Conservation (phyloP, 1,140 invertebrate species). For the Helicorthomorpha holstii region DNA sequence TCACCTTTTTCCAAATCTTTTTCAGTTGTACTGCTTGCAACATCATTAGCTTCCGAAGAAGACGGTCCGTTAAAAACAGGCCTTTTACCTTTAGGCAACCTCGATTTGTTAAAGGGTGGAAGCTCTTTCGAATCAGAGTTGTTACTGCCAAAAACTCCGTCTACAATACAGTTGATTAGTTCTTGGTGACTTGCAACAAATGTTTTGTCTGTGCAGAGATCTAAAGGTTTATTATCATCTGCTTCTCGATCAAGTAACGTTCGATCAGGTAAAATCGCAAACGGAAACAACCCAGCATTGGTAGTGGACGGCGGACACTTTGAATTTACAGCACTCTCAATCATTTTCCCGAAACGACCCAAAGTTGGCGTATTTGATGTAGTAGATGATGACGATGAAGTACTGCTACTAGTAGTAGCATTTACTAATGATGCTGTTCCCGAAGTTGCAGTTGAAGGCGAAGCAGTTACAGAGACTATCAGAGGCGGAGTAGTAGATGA, state of each 20-base stretch:
- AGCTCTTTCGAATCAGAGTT: too few species aligned
- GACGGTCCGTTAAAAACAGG: too few species aligned
- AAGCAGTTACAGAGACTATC: neutral
- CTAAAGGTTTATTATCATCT: conserved; percentile 10
- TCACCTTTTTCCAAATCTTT: too few species aligned
- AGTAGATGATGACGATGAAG: neutral
- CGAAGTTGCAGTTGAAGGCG: neutral
- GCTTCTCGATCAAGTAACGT: neutral
- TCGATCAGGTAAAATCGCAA: neutral
- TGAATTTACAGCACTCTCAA: neutral
- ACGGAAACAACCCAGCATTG: neutral
- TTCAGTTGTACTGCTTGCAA: too few species aligned
- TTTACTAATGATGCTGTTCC: neutral
- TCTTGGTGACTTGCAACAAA: conserved; percentile 20
- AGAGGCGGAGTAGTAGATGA: conserved; percentile 6
- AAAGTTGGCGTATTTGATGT: neutral
- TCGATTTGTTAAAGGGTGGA: too few species aligned
- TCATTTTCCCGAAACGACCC: neutral
- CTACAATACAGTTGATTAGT: conserved; percentile 25
- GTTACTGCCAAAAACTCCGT: conserved; percentile 11
- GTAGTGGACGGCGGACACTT: neutral
- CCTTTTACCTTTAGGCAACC: too few species aligned
- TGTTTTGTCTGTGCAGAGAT: conserved; percentile 14
- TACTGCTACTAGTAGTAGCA: neutral
- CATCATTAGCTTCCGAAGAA: too few species aligned